Conservation (phyloP, 2,113 vertebrate genomes). For the Hippocampus barbouri region DNA sequence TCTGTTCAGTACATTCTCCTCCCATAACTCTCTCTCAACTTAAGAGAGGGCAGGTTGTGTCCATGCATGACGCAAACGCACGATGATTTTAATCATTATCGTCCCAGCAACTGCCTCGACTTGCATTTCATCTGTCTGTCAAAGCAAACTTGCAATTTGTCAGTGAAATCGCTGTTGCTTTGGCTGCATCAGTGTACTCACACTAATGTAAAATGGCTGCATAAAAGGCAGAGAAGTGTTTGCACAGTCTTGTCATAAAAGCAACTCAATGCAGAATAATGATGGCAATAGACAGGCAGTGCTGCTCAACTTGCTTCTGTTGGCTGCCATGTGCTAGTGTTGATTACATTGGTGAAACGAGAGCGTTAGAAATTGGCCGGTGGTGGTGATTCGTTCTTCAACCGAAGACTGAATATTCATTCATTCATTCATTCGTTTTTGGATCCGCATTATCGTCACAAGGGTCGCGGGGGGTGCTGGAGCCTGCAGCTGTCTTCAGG, state of each 20-base stretch:
- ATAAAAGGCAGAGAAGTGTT: conserved; percentile 1
- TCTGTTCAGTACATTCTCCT: conserved; percentile 15
- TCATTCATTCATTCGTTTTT: too few species aligned
- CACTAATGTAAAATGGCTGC: conserved; percentile 4
- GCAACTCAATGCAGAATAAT: conserved; percentile 4
- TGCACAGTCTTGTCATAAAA: conserved; percentile 9
- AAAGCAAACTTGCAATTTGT: conserved; percentile 3
- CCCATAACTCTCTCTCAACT: not conserved
- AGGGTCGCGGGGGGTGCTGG: too few species aligned
- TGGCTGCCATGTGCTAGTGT: not conserved
- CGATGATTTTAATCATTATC: conserved; percentile 6
- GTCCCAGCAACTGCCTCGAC: not conserved
- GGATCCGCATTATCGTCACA: too few species aligned
- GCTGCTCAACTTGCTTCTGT: conserved; percentile 1
- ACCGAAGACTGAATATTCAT: not conserved
- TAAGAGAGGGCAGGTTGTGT: not conserved
- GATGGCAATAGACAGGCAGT: not conserved
- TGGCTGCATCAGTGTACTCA: not conserved
- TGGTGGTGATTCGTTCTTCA: not conserved
- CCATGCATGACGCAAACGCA: not conserved
- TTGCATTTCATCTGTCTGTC: not conserved
- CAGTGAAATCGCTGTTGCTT: not conserved
- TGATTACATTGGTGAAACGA: not conserved
- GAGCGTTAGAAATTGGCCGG: not conserved
- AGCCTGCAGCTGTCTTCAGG: too few species aligned